Evolutionary conservation across 2,888 invertebrate genomes (phyloP).

Genomic region (Himalopsyche japonica): DNA sequence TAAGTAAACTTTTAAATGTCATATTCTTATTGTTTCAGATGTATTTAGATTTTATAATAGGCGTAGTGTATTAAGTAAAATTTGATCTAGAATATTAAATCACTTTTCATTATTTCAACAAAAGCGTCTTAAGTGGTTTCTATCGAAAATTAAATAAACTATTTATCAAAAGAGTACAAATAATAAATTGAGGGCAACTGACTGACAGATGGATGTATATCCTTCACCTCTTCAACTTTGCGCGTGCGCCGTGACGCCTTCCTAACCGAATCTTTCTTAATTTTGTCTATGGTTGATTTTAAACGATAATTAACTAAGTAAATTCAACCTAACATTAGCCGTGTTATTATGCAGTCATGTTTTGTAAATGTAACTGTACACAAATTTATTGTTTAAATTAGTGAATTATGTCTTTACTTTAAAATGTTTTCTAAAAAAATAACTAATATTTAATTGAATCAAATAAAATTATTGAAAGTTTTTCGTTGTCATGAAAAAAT

Average conservation of each 20-base stretch:
- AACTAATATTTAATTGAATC: too few relatives aligned
- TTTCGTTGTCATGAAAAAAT: too few relatives aligned
- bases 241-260: conserved; percentile 9
- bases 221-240: conserved; percentile 35
- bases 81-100: neutral
- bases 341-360: neutral
- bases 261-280: neutral
- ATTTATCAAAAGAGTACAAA: neutral
- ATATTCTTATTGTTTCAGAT: too few relatives aligned
- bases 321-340: neutral
- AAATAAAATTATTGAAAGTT: too few relatives aligned
- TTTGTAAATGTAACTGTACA: neutral
- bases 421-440: too few relatives aligned
- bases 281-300: neutral
- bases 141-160: neutral
- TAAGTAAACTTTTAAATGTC: too few relatives aligned
- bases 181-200: conserved; percentile 12
- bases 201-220: conserved; percentile 22
- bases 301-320: neutral
- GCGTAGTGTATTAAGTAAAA: neutral
- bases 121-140: conserved; percentile 5
- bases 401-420: neutral
- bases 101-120: neutral
- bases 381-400: neutral
- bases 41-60: too few relatives aligned